These are phyloP conservation scores for Dasypus novemcinctus DNA, from an alignment of 2,113 vertebrate species.

Conservation along the genomic window DNA sequence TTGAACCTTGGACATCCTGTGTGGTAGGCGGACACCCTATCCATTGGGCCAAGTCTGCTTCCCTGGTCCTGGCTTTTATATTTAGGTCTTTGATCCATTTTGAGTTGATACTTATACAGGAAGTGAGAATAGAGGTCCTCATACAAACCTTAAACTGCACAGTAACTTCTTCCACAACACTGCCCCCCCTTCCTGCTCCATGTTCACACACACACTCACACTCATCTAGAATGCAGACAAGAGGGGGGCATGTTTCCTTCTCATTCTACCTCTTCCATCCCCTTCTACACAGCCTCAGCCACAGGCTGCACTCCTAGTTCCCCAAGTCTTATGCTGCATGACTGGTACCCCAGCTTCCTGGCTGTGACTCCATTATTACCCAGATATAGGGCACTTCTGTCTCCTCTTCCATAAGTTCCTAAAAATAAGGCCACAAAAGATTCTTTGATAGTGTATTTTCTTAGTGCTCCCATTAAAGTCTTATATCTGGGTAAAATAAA, in stretches of 20 bases:
- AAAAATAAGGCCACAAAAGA: background rate
- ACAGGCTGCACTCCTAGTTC: background rate
- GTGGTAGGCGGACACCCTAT: too few relatives aligned
- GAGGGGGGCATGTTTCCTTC: background rate
- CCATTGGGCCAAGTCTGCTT: too few relatives aligned
- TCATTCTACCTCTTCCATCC: background rate
- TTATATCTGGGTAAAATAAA: constrained; percentile 25
- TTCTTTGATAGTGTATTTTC: background rate
- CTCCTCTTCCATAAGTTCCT: constrained; percentile 11
- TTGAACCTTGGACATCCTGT: too few relatives aligned
- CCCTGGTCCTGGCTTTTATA: too few relatives aligned
- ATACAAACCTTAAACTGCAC: background rate
- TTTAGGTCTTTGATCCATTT: too few relatives aligned
- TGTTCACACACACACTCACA: rapidly evolving
- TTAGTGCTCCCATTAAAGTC: background rate
- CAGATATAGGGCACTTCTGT: background rate
- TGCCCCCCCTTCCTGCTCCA: background rate
- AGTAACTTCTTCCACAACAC: background rate
- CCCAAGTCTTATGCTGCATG: background rate
- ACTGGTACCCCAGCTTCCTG: background rate
- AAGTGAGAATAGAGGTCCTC: background rate
- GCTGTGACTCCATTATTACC: background rate
- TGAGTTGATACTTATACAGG: too few relatives aligned
- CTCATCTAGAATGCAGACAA: background rate
- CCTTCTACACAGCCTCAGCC: background rate